Conservation (phyloP, 2,113 vertebrate species). For the Podocnemis expansa region DNA sequence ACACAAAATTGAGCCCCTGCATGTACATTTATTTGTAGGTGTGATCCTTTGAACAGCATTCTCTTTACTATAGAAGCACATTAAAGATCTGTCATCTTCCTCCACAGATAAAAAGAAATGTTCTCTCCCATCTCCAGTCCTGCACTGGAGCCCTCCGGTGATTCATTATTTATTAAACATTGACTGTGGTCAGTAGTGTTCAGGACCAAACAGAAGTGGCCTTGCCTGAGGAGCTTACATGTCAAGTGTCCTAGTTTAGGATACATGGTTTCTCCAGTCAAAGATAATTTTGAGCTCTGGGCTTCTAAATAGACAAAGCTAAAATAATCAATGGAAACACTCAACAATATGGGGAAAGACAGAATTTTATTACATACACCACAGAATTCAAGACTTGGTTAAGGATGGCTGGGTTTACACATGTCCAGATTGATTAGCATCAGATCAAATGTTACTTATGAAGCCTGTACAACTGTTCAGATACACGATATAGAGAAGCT, state of each 20-base stretch:
- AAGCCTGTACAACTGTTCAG: neutral
- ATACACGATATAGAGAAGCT: neutral
- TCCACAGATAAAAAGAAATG: neutral
- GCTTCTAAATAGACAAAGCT: neutral
- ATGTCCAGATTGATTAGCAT: neutral
- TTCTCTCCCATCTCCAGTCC: neutral
- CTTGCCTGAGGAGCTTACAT: neutral
- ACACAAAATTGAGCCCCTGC: neutral
- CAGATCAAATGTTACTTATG: slow-evolving; percentile 6
- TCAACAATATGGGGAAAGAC: neutral
- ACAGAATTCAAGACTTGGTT: neutral
- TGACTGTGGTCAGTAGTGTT: neutral
- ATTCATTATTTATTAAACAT: neutral
- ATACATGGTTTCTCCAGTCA: neutral
- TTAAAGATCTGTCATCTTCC: neutral
- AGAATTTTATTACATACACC: neutral
- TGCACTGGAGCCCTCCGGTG: neutral
- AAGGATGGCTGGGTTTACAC: neutral
- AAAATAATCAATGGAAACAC: neutral
- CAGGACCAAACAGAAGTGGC: neutral
- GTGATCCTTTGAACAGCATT: neutral
- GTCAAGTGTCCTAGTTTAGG: neutral
- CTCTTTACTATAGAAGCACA: neutral
- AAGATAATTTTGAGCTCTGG: neutral
- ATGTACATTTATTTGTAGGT: accelerated